phyloP scores from a whole-genome alignment of 2,888 invertebrate species.

The Polyploca ridens region DNA sequence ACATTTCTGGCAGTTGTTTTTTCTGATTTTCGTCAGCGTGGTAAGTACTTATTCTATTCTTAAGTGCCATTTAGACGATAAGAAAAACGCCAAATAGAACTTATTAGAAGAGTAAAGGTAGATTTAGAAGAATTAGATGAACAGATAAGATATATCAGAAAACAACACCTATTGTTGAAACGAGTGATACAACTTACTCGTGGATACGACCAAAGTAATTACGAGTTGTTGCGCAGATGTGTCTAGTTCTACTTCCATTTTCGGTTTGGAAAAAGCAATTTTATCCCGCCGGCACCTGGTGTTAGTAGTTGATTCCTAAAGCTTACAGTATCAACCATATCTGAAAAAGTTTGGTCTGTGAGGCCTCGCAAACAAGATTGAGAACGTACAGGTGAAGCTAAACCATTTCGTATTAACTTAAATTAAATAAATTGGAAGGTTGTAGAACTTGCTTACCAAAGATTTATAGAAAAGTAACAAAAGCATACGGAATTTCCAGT shows the following conservation, averaged over 20 bases:
- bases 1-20: not conserved
- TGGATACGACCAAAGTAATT: slow-evolving; percentile 49
- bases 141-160: slow-evolving; percentile 1
- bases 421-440: not conserved
- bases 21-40: too few relatives aligned
- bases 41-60: not conserved
- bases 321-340: slow-evolving; percentile 47
- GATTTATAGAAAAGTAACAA: not conserved
- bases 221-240: slow-evolving; percentile 54
- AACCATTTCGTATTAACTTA: not conserved
- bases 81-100: not conserved
- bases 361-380: not conserved
- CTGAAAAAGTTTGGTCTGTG: slow-evolving; percentile 30
- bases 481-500: not conserved
- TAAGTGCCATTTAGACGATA: not conserved
- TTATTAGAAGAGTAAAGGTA: not conserved
- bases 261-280: slow-evolving; percentile 48
- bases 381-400: not conserved
- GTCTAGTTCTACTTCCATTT: slow-evolving; percentile 50
- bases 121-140: not conserved
- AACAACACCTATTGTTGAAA: not conserved
- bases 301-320: slow-evolving; percentile 30
- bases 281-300: slow-evolving; percentile 41
- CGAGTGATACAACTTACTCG: slow-evolving; percentile 36
- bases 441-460: not conserved